These are phyloP conservation scores for Pterophyllum scalare DNA, from an alignment of 2,113 vertebrate genomes.

Conservation along the genomic window DNA sequence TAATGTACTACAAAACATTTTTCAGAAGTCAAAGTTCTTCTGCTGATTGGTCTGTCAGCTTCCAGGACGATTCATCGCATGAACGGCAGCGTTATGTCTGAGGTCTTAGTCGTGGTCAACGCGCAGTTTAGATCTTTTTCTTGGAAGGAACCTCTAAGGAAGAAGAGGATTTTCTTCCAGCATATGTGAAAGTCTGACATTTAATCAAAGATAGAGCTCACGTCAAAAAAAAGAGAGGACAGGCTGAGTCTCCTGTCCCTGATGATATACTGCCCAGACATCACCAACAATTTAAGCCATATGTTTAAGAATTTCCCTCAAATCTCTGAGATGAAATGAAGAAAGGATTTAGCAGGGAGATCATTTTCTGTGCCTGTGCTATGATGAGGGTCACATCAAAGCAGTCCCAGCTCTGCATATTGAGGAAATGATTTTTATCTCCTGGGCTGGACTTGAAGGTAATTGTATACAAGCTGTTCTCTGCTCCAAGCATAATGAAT, in stretches of 20 bases:
- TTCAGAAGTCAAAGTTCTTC: constrained; percentile 9
- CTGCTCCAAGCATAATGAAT: constrained; percentile 78
- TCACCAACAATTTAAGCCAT: constrained; percentile 69
- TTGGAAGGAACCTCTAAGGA: constrained; percentile 32
- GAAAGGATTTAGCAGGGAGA: constrained; percentile 69
- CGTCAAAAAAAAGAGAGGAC: constrained; percentile 17
- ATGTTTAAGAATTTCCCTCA: constrained; percentile 71
- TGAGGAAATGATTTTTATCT: constrained; percentile 80
- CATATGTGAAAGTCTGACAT: constrained; percentile 69
- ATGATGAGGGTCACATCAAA: constrained; percentile 63
- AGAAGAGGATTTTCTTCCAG: constrained; percentile 37
- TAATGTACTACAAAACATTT: not conserved
- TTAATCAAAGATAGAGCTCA: constrained; percentile 60
- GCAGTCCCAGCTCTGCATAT: constrained; percentile 69
- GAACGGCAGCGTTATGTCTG: constrained; percentile 6
- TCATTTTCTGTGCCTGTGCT: constrained; percentile 49
- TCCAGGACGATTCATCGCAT: not conserved
- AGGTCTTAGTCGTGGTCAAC: constrained; percentile 8
- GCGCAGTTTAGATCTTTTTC: constrained; percentile 2
- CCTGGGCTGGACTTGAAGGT: constrained; percentile 77
- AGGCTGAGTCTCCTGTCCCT: constrained; percentile 51
- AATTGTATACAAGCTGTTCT: constrained; percentile 83
- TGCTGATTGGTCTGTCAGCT: not conserved
- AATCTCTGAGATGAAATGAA: constrained; percentile 71
- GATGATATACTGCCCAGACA: constrained; percentile 49